Conservation (phyloP, 2,888 invertebrate genomes). For the Ligdia adustata region DNA sequence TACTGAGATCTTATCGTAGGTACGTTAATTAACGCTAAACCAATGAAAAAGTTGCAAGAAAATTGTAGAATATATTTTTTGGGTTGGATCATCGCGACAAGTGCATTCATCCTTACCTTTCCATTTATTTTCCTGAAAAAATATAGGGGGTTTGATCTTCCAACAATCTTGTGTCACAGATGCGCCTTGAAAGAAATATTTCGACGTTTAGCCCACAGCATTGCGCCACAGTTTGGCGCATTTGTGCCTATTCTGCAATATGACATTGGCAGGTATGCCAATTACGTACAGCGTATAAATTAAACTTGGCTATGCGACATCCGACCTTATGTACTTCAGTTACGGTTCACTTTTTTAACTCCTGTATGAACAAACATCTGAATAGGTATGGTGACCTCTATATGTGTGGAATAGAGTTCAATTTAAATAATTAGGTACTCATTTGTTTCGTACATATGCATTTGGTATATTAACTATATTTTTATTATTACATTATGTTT, state of each 20-base stretch:
- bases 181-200: conserved; percentile 22
- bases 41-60: no score
- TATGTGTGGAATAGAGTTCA: not conserved
- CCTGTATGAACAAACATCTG: not conserved
- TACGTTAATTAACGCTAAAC: no score
- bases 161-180: not conserved
- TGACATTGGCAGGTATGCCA: conserved; percentile 48
- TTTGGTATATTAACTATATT: no score
- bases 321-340: conserved; percentile 5
- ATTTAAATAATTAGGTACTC: no score
- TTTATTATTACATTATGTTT: no score
- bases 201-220: conserved; percentile 30
- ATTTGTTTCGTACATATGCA: no score
- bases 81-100: no score
- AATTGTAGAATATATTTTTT: no score
- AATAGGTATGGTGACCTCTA: not conserved
- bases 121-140: no score
- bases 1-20: no score
- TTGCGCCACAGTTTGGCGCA: conserved; percentile 47
- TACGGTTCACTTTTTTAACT: not conserved
- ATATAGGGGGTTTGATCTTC: no score
- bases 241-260: conserved; percentile 41
- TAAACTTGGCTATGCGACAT: conserved; percentile 7
- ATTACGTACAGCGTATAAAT: conserved; percentile 27
- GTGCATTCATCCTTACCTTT: no score